These are phyloP conservation scores for Synodontis membranacea DNA, from an alignment of 2,113 vertebrate genomes.

Conservation along the genomic window DNA sequence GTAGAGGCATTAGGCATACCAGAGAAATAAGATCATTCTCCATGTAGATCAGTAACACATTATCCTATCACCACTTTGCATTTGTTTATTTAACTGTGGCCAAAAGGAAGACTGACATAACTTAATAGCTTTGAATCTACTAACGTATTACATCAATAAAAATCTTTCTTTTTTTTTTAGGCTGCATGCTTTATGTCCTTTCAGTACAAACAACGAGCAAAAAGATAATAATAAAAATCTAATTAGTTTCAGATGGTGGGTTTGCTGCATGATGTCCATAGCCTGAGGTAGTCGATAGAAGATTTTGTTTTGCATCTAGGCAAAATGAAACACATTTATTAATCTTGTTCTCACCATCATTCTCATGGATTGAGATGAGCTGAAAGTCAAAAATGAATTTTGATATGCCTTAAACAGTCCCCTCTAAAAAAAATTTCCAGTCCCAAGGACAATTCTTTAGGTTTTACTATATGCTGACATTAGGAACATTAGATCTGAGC, in stretches of 20 bases:
- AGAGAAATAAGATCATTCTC: constrained; percentile 47
- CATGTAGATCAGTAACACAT: neutral
- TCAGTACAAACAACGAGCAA: neutral
- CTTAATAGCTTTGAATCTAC: constrained; percentile 4
- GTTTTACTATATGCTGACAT: neutral
- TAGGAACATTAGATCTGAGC: too few relatives aligned
- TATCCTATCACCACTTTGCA: neutral
- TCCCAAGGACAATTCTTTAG: neutral
- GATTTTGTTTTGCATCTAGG: neutral
- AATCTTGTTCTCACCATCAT: neutral
- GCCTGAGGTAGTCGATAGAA: neutral
- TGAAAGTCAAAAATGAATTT: neutral
- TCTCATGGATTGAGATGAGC: neutral
- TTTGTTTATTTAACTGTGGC: neutral
- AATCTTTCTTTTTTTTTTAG: neutral
- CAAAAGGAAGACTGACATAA: neutral
- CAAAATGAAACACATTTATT: neutral
- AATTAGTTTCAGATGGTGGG: constrained; percentile 27
- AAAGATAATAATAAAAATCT: neutral
- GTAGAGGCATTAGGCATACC: constrained; percentile 25
- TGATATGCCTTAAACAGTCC: neutral
- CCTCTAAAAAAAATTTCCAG: neutral
- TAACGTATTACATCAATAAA: constrained; percentile 16
- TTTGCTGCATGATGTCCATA: constrained; percentile 4
- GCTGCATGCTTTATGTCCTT: neutral